phyloP scores from a whole-genome alignment of 2,797 vertebrate genomes.

The Potorous gilbertii region DNA sequence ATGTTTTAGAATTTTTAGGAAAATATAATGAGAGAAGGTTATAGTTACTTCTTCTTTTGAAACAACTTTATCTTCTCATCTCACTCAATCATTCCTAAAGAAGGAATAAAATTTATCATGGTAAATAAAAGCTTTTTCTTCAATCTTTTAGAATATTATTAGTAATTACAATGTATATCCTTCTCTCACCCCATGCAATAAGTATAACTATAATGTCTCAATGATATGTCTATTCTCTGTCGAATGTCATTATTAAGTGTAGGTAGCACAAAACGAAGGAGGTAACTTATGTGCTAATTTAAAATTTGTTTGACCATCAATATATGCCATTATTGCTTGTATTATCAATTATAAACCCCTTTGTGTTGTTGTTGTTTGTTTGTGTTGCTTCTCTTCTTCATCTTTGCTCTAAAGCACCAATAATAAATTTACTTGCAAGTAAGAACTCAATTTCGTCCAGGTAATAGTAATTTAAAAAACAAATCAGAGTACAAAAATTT shows the following conservation, averaged over 20 bases:
- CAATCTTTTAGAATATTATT: not conserved
- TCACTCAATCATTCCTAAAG: constrained; percentile 9
- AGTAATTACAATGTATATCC: not conserved
- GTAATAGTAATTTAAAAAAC: not conserved
- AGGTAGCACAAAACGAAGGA: not conserved
- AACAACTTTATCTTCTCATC: not conserved
- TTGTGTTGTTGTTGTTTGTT: not conserved
- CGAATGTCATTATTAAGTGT: not conserved
- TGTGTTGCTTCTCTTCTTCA: not conserved
- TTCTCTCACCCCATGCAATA: not conserved
- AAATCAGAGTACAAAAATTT: not conserved
- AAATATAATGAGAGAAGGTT: not conserved
- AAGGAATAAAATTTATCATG: not conserved
- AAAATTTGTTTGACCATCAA: not conserved
- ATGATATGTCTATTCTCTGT: not conserved
- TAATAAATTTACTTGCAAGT: not conserved
- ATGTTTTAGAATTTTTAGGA: constrained; percentile 16
- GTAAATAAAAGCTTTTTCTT: not conserved
- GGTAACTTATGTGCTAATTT: not conserved
- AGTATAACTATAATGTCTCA: not conserved
- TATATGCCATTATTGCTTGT: not conserved
- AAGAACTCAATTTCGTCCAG: not conserved
- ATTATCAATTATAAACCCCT: not conserved
- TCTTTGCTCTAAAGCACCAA: not conserved
- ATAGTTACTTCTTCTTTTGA: not conserved